Conservation (phyloP, 2,888 invertebrate genomes). For the Hesperia comma region DNA sequence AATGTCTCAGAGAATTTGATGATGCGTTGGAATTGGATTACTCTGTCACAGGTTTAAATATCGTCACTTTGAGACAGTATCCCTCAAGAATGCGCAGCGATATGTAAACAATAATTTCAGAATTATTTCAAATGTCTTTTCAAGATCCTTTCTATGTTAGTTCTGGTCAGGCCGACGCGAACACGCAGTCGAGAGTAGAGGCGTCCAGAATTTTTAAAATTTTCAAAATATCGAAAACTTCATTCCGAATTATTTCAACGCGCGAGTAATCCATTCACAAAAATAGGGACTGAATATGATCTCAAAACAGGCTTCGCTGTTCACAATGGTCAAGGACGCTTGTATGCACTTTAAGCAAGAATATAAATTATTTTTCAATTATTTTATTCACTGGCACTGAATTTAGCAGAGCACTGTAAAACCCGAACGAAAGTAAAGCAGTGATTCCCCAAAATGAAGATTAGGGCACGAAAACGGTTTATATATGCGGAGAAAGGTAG, state of each 20-base stretch:
- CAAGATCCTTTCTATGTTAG: neutral
- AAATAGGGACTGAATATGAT: neutral
- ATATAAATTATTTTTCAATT: neutral
- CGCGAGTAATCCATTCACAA: conserved; percentile 27
- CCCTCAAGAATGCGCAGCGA: neutral
- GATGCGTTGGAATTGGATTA: neutral
- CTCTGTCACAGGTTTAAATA: conserved; percentile 4
- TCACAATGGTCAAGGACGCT: neutral
- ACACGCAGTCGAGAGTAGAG: conserved; percentile 18
- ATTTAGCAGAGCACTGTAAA: neutral
- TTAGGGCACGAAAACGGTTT: conserved; percentile 22
- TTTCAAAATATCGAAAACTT: conserved; percentile 12
- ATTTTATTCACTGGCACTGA: neutral
- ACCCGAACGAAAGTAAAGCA: conserved; percentile 10
- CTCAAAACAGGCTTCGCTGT: neutral
- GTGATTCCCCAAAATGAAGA: conserved; percentile 17
- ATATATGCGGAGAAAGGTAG: conserved; percentile 22
- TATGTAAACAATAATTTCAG: neutral
- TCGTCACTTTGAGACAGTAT: neutral
- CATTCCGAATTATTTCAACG: neutral
- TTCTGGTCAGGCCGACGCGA: conserved; percentile 18
- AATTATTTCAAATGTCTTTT: neutral
- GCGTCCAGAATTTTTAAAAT: conserved; percentile 5
- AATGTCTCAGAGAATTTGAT: neutral
- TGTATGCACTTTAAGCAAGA: neutral